phyloP scores from a whole-genome alignment of 2,888 invertebrate genomes.

The Cinara cedri region DNA sequence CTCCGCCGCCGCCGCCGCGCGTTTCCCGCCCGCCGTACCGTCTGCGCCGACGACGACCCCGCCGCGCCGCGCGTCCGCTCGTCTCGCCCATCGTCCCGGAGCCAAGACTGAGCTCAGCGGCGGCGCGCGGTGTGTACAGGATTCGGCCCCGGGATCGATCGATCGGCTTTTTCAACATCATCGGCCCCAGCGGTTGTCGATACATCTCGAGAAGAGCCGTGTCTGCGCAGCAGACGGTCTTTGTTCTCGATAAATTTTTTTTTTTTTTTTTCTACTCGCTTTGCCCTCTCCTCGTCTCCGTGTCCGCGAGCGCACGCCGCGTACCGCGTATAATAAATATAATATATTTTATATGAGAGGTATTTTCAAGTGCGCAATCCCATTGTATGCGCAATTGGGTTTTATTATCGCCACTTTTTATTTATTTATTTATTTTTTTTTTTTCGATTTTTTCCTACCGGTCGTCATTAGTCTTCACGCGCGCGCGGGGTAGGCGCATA shows the following conservation, averaged over 20 bases:
- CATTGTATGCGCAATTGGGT: conserved; percentile 56
- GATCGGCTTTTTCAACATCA: conserved; percentile 53
- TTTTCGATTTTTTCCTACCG: too few relatives aligned
- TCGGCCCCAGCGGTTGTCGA: conserved; percentile 19
- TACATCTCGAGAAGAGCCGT: conserved; percentile 12
- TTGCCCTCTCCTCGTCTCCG: background rate
- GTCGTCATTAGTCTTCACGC: conserved; percentile 50
- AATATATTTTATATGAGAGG: conserved; percentile 45
- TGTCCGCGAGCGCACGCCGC: background rate
- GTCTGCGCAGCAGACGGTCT: conserved; percentile 47
- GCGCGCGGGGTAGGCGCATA: conserved; percentile 1
- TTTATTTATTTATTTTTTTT: background rate
- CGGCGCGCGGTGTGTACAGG: background rate
- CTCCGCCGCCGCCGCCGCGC: conserved; percentile 24
- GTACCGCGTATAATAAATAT: background rate
- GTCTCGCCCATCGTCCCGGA: background rate
- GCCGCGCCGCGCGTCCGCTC: background rate
- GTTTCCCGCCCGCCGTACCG: conserved; percentile 26
- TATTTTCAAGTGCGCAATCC: conserved; percentile 48
- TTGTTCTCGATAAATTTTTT: conserved; percentile 41
- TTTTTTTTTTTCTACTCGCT: conserved; percentile 17
- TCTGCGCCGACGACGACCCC: background rate
- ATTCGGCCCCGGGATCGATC: conserved; percentile 53
- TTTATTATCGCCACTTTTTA: conserved; percentile 43
- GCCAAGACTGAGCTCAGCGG: too few relatives aligned